Evolutionary conservation across 2,888 invertebrate genomes (phyloP).

Genomic region (Limnephilus auricula): DNA sequence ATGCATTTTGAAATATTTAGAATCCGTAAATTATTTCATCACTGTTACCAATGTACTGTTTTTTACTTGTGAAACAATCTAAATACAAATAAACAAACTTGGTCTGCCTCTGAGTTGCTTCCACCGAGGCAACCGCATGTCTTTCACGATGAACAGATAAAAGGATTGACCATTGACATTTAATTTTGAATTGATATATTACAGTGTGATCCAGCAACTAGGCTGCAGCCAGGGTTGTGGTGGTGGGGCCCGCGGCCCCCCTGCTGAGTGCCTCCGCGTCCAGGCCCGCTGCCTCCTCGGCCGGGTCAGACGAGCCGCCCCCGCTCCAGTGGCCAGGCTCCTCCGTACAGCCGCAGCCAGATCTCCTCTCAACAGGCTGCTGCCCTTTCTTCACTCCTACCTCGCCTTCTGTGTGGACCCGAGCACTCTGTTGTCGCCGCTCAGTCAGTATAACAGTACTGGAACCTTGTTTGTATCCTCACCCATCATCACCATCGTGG

Average conservation of each 20-base stretch:
- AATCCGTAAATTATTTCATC: too few relatives aligned
- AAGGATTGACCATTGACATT: neutral
- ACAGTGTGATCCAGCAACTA: slow-evolving; percentile 89
- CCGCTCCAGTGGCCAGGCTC: slow-evolving; percentile 76
- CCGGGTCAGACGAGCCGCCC: slow-evolving; percentile 84
- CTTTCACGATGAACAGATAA: too few relatives aligned
- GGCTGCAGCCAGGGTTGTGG: slow-evolving; percentile 97
- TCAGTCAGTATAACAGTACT: slow-evolving; percentile 82
- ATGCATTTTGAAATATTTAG: too few relatives aligned
- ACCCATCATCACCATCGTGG: slow-evolving; percentile 4
- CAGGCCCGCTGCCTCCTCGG: slow-evolving; percentile 84
- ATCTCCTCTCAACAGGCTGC: slow-evolving; percentile 87
- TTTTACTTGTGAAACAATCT: too few relatives aligned
- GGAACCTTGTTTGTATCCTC: slow-evolving; percentile 48
- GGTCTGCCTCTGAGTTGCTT: neutral
- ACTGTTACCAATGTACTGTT: too few relatives aligned
- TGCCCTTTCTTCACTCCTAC: slow-evolving; percentile 97
- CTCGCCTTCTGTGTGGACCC: slow-evolving; percentile 98
- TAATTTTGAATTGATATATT: slow-evolving; percentile 53
- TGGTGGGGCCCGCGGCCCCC: slow-evolving; percentile 90
- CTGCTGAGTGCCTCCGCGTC: slow-evolving; percentile 92
- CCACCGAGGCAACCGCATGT: neutral
- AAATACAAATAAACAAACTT: too few relatives aligned
- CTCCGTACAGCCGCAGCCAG: slow-evolving; percentile 86
- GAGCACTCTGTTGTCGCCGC: slow-evolving; percentile 88